A percentile compares a stretch with the other conserved stretches of the same genome.
phyloP scores from a whole-genome alignment of 2,888 invertebrate species.

The Heliconius sara region DNA sequence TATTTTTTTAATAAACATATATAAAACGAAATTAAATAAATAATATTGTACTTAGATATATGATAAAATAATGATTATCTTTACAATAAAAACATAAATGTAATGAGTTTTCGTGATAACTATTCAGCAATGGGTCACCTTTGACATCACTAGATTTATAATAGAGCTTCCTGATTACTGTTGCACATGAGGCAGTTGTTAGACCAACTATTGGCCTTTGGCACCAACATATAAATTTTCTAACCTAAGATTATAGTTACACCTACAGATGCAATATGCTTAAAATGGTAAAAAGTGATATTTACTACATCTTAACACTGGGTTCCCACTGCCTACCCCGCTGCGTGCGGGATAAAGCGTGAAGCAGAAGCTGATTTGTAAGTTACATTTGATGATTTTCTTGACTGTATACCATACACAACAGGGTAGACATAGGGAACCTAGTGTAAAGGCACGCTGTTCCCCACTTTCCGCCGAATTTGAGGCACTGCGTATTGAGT shows the following conservation, averaged over 20 bases:
- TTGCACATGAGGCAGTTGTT: conserved; percentile 22
- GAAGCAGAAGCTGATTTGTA: too few relatives aligned
- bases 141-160: conserved; percentile 38
- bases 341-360: too few relatives aligned
- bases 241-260: not conserved
- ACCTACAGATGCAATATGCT: not conserved
- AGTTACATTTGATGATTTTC: too few relatives aligned
- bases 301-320: too few relatives aligned
- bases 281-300: not conserved
- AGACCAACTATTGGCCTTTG: conserved; percentile 3
- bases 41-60: not conserved
- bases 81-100: conserved; percentile 10
- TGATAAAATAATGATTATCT: not conserved
- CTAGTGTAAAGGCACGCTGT: too few relatives aligned
- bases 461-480: too few relatives aligned
- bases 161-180: conserved; percentile 41
- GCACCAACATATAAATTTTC: not conserved
- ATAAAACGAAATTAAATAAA: not conserved
- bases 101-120: conserved; percentile 34
- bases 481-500: too few relatives aligned
- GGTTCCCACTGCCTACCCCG: too few relatives aligned
- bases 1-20: not conserved
- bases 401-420: too few relatives aligned
- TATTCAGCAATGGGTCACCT: conserved; percentile 39
- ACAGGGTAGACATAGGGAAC: too few relatives aligned